Evolutionary conservation across 2,797 vertebrate genomes (phyloP), one percentile per base, ranked within the genome.

Genomic region (Bovichtus diacanthus): DNA sequence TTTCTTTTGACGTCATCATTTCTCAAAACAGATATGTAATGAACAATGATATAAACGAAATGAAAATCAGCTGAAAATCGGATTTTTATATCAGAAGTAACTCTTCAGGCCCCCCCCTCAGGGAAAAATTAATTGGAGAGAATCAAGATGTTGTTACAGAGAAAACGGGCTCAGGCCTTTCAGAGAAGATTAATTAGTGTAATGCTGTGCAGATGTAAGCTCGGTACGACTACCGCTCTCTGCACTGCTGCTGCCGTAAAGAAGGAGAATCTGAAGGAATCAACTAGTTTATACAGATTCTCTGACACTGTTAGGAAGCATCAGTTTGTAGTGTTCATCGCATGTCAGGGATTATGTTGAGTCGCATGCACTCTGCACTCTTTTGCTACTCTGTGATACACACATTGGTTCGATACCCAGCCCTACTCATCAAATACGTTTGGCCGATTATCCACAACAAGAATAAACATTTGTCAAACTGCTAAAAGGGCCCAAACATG

Each of bases 191-290:
- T 62, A 81, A 58, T 60, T 67, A 73, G 74, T 76, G 80, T 88
- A 87, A 88, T 80, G 70, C 63, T 60, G 82, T 55, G 53, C 89
- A 90, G 87, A 89, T 88, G 89, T 84, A 43, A 47, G 50, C 47
- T 49, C n/a, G 21, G 61, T 49, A 3, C 34, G 46, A 78, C 70
- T 75, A 75, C 73, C 69, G 77, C 83, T 67, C 70, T 39, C 65
- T 41, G 49, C 66, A 70, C 53, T 16, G 59, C 64, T 61, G 65
- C 55, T 25, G 8, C 4, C 5, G 19, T 23, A 56, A 44, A 46
- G 41, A 25, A 44, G 56, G 50, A 41, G 50, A 49, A 72, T 7
- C 43, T 27, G 65, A 19, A 38, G 11, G 43, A 67, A 38, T 34
- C 31, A 59, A 21, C 18, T 8, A 6, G 38, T 23, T 56, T 15